These are phyloP conservation scores for Zingel zingel DNA, from an alignment of 2,113 vertebrate species.

Conservation along the genomic window DNA sequence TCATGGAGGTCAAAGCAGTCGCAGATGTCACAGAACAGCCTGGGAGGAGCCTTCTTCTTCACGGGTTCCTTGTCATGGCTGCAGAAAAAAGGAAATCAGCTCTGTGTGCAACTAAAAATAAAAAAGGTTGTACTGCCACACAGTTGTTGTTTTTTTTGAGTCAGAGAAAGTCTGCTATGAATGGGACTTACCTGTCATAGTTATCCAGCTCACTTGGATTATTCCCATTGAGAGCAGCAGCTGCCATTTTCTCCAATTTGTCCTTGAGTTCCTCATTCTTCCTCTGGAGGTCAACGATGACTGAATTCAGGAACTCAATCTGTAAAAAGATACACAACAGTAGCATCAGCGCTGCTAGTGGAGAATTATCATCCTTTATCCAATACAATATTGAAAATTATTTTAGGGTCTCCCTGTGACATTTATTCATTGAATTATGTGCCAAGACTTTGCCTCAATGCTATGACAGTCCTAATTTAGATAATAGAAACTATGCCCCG, in stretches of 20 bases:
- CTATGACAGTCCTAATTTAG: neutral
- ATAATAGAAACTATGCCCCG: neutral
- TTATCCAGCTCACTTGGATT: slow-evolving; percentile 88
- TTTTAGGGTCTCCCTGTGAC: neutral
- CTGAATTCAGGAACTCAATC: slow-evolving; percentile 97
- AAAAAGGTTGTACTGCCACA: neutral
- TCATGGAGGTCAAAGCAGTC: slow-evolving; percentile 98
- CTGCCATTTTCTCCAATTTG: slow-evolving; percentile 94
- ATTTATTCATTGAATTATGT: neutral
- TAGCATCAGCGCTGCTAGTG: slow-evolving; percentile 12
- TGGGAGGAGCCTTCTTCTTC: slow-evolving; percentile 91
- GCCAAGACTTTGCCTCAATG: neutral
- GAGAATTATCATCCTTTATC: neutral
- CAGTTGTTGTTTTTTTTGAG: neutral
- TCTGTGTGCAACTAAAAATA: neutral
- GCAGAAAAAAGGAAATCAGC: neutral
- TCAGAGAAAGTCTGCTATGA: neutral
- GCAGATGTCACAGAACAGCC: slow-evolving; percentile 98
- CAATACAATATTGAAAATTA: neutral
- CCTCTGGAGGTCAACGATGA: slow-evolving; percentile 95
- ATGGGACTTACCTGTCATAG: slow-evolving; percentile 86
- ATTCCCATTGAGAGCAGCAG: slow-evolving; percentile 95
- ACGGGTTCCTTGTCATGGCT: slow-evolving; percentile 77
- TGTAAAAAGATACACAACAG: slow-evolving; percentile 61
- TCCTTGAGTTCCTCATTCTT: slow-evolving; percentile 91